phyloP scores from a whole-genome alignment of 2,888 invertebrate genomes.

The Spilarctia lutea region DNA sequence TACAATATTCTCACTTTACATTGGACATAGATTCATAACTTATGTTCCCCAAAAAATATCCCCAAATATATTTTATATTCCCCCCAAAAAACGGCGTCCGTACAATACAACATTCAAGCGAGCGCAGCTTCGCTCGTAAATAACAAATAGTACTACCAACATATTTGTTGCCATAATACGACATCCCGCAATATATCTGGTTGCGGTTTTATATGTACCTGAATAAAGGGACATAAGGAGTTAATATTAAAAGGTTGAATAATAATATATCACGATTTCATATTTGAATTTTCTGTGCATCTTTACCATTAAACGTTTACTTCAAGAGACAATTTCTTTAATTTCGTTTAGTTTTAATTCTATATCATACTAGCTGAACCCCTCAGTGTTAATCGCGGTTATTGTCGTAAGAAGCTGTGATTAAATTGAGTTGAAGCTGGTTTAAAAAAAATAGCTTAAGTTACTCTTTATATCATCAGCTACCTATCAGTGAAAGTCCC shows the following conservation, averaged over 20 bases:
- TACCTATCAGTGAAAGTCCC: too few species aligned
- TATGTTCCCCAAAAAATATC: neutral
- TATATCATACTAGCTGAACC: too few species aligned
- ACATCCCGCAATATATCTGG: neutral
- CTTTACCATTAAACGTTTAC: too few species aligned
- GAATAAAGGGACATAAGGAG: neutral
- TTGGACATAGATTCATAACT: neutral
- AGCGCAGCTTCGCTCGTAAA: slow-evolving; percentile 6
- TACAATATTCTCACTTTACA: neutral
- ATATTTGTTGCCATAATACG: slow-evolving; percentile 8
- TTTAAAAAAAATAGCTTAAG: too few species aligned
- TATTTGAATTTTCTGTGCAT: neutral
- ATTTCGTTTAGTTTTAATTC: too few species aligned
- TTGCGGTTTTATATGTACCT: neutral
- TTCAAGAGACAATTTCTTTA: too few species aligned
- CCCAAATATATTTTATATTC: neutral
- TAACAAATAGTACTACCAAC: slow-evolving; percentile 10
- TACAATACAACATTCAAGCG: neutral
- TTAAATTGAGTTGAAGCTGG: too few species aligned
- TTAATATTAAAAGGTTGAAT: neutral
- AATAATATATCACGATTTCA: neutral
- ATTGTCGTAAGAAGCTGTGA: too few species aligned
- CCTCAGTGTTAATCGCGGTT: too few species aligned
- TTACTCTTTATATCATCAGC: too few species aligned
- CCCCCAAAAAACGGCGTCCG: neutral